Base-by-base conservation (phyloP, 2,113 vertebrate species). In the Cricetomys ansorgei region DNA sequence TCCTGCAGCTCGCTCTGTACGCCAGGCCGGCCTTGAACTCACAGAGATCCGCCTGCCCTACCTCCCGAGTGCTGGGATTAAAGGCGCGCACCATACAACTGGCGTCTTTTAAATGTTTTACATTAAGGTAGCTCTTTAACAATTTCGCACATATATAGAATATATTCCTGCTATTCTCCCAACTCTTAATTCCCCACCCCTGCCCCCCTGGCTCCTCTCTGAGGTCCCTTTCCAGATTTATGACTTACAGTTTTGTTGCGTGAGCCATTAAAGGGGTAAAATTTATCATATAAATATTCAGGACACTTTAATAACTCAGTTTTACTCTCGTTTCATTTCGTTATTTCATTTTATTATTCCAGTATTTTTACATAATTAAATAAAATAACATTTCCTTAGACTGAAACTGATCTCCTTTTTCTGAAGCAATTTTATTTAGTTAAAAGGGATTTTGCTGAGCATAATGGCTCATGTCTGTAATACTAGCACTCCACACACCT, bases 381-480 rank as follows among this genome's bases (percentile, higher is more conserved):
- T 57, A n/a, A 91, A 89, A 75, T 50, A 67, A 57, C 85, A 86
- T 77, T 97, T 96, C 19, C n/a, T 95, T 93, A 79, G 91, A 69
- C 62, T 62, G 83, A 91, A 45, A 67, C 16, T 77, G 40, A 17
- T n/a, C 1, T 76, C 1, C 43, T 6, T 88, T 91, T 96, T 86
- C 76, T 59, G 25, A 94, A 92, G 19, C 13, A 88, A 48, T 90
- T 34, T 91, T 1, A 0, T 94, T 93, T 75, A 84, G 23, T 94
- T 94, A 37, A 13, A 17, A n/a, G 37, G 19, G 12, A 25, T 53
- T 70, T 87, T 69, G 62, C 43, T 65, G 29, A 29, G 53, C 7
- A 16, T 53, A 37, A 4, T 87, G 21, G 21, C 48, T 87, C 45
- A 69, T 53, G 2, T 2, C 34, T 37, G 4, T 70, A 55, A 53